Percentiles rank a stretch among this genome's conserved stretches.
These are phyloP conservation scores for Noctua fimbriata DNA, from an alignment of 2,888 invertebrate species.

Conservation along the genomic window DNA sequence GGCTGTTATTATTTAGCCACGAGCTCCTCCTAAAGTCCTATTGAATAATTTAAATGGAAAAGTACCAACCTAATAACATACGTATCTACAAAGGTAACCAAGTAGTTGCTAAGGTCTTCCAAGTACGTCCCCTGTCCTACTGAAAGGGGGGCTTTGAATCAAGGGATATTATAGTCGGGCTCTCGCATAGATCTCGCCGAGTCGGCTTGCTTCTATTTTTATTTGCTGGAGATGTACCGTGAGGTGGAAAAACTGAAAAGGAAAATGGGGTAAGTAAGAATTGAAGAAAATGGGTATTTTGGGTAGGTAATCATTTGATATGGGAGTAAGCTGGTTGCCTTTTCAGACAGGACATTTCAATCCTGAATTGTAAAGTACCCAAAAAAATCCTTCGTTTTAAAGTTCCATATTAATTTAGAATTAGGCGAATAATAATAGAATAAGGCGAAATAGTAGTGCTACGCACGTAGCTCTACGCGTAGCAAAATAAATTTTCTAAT, in stretches of 20 bases:
- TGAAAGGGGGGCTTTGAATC: slow-evolving; percentile 79
- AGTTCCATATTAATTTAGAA: no score
- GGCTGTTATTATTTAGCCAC: no score
- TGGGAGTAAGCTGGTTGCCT: not conserved
- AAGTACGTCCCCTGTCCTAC: slow-evolving; percentile 61
- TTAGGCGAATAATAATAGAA: not conserved
- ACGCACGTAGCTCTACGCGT: not conserved
- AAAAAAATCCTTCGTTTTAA: not conserved
- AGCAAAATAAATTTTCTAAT: not conserved
- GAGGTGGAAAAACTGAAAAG: slow-evolving; percentile 73
- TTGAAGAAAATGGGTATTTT: not conserved
- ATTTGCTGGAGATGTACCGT: slow-evolving; percentile 79
- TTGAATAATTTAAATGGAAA: slow-evolving; percentile 9
- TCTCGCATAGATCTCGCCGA: slow-evolving; percentile 63
- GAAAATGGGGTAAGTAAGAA: slow-evolving; percentile 49
- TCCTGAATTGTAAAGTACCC: not conserved
- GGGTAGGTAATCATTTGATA: not conserved
- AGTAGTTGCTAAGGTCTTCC: slow-evolving; percentile 43
- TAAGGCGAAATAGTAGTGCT: not conserved
- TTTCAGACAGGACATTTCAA: not conserved
- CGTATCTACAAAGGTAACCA: slow-evolving; percentile 31
- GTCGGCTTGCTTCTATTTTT: slow-evolving; percentile 83
- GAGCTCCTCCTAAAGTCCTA: not conserved
- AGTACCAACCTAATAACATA: slow-evolving; percentile 22
- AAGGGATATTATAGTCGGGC: slow-evolving; percentile 87